phyloP scores from a whole-genome alignment of 2,888 invertebrate genomes.

The Hypercompe scribonia region DNA sequence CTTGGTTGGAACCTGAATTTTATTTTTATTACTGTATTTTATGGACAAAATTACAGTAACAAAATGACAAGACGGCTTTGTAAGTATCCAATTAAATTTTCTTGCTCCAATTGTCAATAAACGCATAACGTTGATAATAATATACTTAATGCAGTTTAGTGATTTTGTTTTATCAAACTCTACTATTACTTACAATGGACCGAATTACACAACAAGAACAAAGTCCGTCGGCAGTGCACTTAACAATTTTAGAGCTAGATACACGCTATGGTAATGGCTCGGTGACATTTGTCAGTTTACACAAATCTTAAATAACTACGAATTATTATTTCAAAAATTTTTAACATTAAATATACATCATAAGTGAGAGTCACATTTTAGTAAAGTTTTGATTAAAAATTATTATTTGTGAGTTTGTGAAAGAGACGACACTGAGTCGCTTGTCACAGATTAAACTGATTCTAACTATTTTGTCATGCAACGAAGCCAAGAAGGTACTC shows the following conservation, averaged over 20 bases:
- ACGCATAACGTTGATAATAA: slow-evolving; percentile 39
- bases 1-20: background rate
- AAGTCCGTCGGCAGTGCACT: slow-evolving; percentile 33
- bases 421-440: no score
- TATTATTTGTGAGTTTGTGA: no score
- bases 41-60: background rate
- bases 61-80: background rate
- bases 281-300: no score
- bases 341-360: no score
- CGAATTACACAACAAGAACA: slow-evolving; percentile 54
- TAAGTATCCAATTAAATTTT: background rate
- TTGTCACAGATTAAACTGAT: no score
- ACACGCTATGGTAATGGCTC: background rate
- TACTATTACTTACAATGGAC: slow-evolving; percentile 48
- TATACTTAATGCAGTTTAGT: slow-evolving; percentile 35
- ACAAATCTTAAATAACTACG: no score
- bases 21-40: background rate
- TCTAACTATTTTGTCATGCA: no score
- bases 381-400: no score
- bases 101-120: background rate
- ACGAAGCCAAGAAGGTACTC: no score
- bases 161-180: slow-evolving; percentile 53
- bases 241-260: slow-evolving; percentile 38
- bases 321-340: no score
- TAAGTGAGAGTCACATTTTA: no score